A percentile compares a stretch with the other conserved stretches of the same genome.
phyloP scores from a whole-genome alignment of 2,113 vertebrate species.

The Muscicapa adusta region DNA sequence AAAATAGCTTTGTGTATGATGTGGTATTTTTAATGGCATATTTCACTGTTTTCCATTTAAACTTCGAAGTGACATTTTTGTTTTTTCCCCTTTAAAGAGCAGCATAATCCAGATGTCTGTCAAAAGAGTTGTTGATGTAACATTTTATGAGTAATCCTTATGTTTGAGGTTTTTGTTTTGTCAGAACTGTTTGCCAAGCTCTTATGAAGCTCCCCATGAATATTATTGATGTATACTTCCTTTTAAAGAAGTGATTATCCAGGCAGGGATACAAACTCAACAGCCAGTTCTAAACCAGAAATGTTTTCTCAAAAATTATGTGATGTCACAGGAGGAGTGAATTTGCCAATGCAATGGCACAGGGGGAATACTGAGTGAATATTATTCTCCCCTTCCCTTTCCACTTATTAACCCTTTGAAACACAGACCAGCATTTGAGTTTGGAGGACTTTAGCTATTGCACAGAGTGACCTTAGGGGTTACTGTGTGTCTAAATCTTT shows the following conservation, averaged over 20 bases:
- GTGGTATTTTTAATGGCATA: slow-evolving; percentile 49
- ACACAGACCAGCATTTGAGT: not conserved
- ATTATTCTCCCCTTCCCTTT: not conserved
- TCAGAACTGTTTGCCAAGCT: slow-evolving; percentile 59
- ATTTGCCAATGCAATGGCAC: not conserved
- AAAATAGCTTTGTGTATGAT: slow-evolving; percentile 49
- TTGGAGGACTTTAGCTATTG: not conserved
- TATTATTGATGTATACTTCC: slow-evolving; percentile 51
- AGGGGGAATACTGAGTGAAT: not conserved
- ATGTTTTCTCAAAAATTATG: slow-evolving; percentile 33
- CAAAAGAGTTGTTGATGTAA: slow-evolving; percentile 51
- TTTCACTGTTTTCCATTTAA: slow-evolving; percentile 53
- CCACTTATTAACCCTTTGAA: not conserved
- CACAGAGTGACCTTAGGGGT: not conserved
- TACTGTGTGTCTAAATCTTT: not conserved
- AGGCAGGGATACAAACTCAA: not conserved
- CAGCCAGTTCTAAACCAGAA: not conserved
- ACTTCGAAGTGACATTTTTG: slow-evolving; percentile 46
- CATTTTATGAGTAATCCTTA: slow-evolving; percentile 67
- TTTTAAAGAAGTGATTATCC: slow-evolving; percentile 55
- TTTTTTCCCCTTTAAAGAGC: slow-evolving; percentile 34
- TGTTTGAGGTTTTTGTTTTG: slow-evolving; percentile 58
- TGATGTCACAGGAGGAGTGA: slow-evolving; percentile 10
- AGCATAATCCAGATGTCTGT: slow-evolving; percentile 60
- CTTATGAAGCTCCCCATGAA: slow-evolving; percentile 45